Base-by-base conservation (phyloP, 2,888 invertebrate genomes). In the Caenorhabditis doughertyi region DNA sequence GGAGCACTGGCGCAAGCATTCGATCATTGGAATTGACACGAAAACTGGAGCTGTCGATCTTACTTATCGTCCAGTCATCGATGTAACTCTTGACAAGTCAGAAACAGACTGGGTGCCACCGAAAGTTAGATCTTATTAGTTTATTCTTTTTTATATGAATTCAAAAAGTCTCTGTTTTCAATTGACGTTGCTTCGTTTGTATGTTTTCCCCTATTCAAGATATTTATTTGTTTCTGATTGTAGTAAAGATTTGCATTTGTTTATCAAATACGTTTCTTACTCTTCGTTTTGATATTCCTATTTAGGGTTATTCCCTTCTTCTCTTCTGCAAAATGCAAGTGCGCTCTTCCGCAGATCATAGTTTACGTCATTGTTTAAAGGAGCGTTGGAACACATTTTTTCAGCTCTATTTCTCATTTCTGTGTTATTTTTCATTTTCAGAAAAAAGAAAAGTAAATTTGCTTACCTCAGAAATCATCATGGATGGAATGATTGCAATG, bases 1-100 rank as follows among this genome's bases (percentile, higher is more conserved):
- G 64, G 93, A 98, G 88, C 99, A 99, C 93, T 99, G 98, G 98
- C 94, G 99, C 88, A 99, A 99, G 93, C 99, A 99, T 93, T 97
- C 97, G 0, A 93, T 99, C 51, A 94, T 95, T 3, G 94, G 94
- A 89, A 94, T 96, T 4, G 94, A 96, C 91, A 87, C 93, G 0
- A 93, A 94, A 49, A 95, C 95, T 27, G 98, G 98, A 88, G 79
- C 89, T 94, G 94, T 94, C 44, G 93, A 93, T 65, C 95, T 99
- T 70, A 93, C 94, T 25, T 99, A 97, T 93, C 94, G 99, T 90
- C 96, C 96, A 42, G 99, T 99, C 58, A 97, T 98, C 91, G 99
- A 99, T 93, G 90, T 94, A 29, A 98, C 98, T 3, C 94, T 99
- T 87, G 95, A 97, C 93, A 93, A 94, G 86, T 92, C 93, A 80